Evolutionary conservation across 2,888 invertebrate genomes (phyloP), one percentile per base, ranked within the genome.

Genomic region (Drosophila multiciliata): DNA sequence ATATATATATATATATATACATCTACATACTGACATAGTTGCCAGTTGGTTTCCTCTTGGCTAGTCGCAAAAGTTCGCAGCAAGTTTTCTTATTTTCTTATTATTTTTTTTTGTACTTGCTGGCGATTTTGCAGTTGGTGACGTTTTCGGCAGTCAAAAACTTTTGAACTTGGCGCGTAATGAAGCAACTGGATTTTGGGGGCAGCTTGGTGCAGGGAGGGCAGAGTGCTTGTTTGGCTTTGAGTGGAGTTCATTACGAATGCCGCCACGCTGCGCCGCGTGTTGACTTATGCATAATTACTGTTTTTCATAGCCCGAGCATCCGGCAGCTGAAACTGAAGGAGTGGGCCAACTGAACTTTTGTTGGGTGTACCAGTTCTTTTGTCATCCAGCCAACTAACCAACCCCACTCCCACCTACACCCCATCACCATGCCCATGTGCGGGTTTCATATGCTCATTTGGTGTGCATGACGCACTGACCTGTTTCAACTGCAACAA

Each of bases 251-350:
- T 85, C 85, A 89, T 85, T 85, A 85, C 90, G 88, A 89, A 85
- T 85, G 90, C 80, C 80, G 82, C 82, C 79, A 70, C 70, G 82
- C 70, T 74, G 80, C 66, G 80, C 90, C 88, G 85, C 85, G 85
- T 85, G 90, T 88, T 85, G 90, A 85, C 85, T 85, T 89, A 83
- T 85, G 90, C 90, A 85, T 89, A 85, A 85, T 85, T 85, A 89
- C 85, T 85, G 83, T 75, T 87, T 87, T 81, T 61, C 87, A 74
- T 68, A 63, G 80, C 60, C 70, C 66, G 32, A 65, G 62, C 55
- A 60, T 54, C 61, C 45, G 20, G 60, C 15, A 26, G 40, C 35
- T 26, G 26, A 23, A 45, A 23, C 32, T 38, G 12, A 40, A 23
- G 42, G 26, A 20, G 20, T 20, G 29, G 8, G 38, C 1, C 15